Evolutionary conservation across 2,888 invertebrate species (phyloP).

Genomic region (Hymenopus coronatus): DNA sequence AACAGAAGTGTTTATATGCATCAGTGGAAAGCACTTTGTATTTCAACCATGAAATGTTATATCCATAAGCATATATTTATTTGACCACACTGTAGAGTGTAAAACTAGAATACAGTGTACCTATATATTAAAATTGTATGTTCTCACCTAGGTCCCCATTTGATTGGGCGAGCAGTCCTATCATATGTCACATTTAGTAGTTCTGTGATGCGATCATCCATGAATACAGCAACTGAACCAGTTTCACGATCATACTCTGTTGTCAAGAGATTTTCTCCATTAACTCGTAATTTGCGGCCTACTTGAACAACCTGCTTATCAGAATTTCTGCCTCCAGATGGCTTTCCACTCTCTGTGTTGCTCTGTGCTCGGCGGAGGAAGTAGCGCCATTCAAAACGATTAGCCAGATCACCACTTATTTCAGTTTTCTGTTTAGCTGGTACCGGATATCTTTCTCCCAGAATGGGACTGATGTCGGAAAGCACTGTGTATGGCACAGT

Average conservation of each 20-base stretch:
- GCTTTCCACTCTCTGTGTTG: slow-evolving; percentile 57
- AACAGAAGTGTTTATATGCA: too few species aligned
- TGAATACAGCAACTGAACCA: slow-evolving; percentile 80
- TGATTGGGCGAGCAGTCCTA: slow-evolving; percentile 76
- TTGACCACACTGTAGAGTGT: too few species aligned
- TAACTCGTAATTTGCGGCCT: slow-evolving; percentile 80
- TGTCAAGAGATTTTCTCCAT: slow-evolving; percentile 87
- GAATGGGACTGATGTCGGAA: slow-evolving; percentile 80
- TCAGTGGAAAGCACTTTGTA: too few species aligned
- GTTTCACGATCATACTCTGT: slow-evolving; percentile 88
- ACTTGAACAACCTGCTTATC: slow-evolving; percentile 76
- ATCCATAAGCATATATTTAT: too few species aligned
- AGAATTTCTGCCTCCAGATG: slow-evolving; percentile 48
- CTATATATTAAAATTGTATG: not conserved
- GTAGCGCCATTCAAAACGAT: slow-evolving; percentile 94
- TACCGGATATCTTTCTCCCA: slow-evolving; percentile 89
- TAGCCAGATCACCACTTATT: slow-evolving; percentile 85
- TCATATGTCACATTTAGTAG: slow-evolving; percentile 85
- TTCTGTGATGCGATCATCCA: slow-evolving; percentile 77
- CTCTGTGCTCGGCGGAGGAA: slow-evolving; percentile 75
- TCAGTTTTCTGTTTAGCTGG: slow-evolving; percentile 88
- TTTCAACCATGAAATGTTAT: too few species aligned
- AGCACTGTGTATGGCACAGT: slow-evolving; percentile 87
- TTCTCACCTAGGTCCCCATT: slow-evolving; percentile 67
- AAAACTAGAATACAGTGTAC: too few species aligned